Conservation (phyloP, 2,888 invertebrate genomes). For the Ormyrus nitidulus region DNA sequence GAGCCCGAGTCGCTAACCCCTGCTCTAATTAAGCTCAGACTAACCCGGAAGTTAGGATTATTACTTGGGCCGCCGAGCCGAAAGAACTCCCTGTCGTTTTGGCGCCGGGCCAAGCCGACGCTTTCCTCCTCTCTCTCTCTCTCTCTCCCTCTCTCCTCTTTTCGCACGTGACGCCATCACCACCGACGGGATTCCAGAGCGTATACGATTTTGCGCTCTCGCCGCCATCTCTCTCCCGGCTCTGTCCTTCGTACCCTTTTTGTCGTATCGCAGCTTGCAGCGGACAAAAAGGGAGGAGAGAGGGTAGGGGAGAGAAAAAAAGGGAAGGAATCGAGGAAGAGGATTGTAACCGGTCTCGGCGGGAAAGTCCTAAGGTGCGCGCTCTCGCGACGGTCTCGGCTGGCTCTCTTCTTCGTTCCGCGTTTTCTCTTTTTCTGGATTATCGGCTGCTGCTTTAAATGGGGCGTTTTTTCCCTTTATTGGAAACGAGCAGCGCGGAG, state of each 20-base stretch:
- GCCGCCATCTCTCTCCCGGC: not conserved
- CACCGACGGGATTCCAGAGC: constrained; percentile 40
- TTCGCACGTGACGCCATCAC: constrained; percentile 57
- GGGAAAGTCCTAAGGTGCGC: too few relatives aligned
- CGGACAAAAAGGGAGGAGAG: too few relatives aligned
- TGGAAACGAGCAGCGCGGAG: not conserved
- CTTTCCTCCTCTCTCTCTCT: constrained; percentile 58
- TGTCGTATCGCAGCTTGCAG: not conserved
- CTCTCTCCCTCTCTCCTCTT: constrained; percentile 25
- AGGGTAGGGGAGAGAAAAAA: too few relatives aligned
- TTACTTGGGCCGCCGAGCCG: constrained; percentile 63
- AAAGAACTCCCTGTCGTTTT: constrained; percentile 62
- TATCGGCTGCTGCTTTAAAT: constrained; percentile 7
- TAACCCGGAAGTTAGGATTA: constrained; percentile 73
- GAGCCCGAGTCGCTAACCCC: constrained; percentile 66
- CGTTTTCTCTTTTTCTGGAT: constrained; percentile 4
- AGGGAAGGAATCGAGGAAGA: too few relatives aligned
- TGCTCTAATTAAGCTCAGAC: constrained; percentile 73
- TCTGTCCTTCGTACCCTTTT: not conserved
- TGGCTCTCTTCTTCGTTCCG: not conserved
- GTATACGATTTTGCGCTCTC: constrained; percentile 52
- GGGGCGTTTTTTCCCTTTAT: constrained; percentile 12
- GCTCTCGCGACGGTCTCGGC: too few relatives aligned
- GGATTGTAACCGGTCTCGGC: too few relatives aligned
- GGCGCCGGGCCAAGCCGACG: constrained; percentile 67